Evolutionary conservation across 2,113 vertebrate genomes (phyloP).

Genomic region (Rutilus rutilus): DNA sequence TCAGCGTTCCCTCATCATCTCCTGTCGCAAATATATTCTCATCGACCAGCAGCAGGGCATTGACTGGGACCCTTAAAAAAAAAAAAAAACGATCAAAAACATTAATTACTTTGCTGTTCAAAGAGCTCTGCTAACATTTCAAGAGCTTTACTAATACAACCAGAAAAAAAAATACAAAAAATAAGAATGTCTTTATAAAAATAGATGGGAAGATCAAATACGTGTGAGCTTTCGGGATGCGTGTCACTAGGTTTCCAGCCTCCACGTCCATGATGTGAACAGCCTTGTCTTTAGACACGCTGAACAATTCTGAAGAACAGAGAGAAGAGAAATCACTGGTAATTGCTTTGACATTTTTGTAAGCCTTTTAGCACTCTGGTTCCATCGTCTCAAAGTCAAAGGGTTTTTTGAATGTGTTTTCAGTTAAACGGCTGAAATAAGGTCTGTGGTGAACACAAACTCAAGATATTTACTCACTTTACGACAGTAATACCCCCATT

Average conservation of each 20-base stretch:
- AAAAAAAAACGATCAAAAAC: not conserved
- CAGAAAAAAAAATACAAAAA: too few relatives aligned
- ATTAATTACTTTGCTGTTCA: too few relatives aligned
- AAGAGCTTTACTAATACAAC: not conserved
- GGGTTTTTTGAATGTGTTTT: too few relatives aligned
- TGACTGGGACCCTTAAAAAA: conserved; percentile 78
- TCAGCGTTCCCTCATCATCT: conserved; percentile 85
- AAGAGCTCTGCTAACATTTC: not conserved
- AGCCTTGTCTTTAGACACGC: conserved; percentile 91
- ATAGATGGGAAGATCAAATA: conserved; percentile 56
- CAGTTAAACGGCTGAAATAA: too few relatives aligned
- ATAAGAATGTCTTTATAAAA: too few relatives aligned
- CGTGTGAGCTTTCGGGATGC: conserved; percentile 88
- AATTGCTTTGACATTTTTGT: too few relatives aligned
- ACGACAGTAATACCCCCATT: too few relatives aligned
- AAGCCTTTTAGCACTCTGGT: too few relatives aligned
- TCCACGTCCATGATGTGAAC: conserved; percentile 88
- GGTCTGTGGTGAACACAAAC: too few relatives aligned
- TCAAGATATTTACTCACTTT: too few relatives aligned
- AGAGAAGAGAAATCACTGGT: not conserved
- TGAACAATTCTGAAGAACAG: conserved; percentile 80
- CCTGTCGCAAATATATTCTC: conserved; percentile 90
- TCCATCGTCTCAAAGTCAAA: too few relatives aligned
- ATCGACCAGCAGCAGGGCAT: conserved; percentile 87
- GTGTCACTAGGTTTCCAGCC: conserved; percentile 83